Base-by-base conservation (phyloP, 2,888 invertebrate species). In the Mechanitis mazaeus region DNA sequence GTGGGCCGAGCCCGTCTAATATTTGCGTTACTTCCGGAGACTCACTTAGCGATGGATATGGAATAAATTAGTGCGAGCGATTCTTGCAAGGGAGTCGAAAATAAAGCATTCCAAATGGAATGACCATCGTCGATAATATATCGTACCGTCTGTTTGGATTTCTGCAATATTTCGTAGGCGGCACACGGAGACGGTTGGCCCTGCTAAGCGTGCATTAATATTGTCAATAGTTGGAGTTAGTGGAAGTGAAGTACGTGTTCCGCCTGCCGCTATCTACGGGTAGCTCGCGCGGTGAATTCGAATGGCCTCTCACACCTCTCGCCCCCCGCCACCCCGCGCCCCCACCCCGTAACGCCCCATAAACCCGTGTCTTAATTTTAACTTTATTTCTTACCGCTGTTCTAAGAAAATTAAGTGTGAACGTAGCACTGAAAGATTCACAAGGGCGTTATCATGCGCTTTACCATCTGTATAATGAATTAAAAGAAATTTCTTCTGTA, bases 171-270 rank as follows among this genome's bases (percentile, higher is more conserved):
- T 83, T 69, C 58, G 82, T 78, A 85, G 79, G 82, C 84, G 71
- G 69, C 78, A 79, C 87, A 85, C 84, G 85, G 66, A 77, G 76
- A 70, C 81, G 81, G 80, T 86, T 83, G 83, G 85, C 83, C 83
- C 82, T 83, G 84, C 83, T 88, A 87, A 88, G 85, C 87, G 87
- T 88, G 87, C 88, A 88, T 89, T 88, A 88, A 88, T 89, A 88
- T 88, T 89, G 89, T 90, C 89, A 90, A 89, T 90, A 90, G 89
- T 89, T 87, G 85, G 87, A 88, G 88, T 89, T 89, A 87, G 87
- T 88, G 84, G 88, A 88, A 90, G 87, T 87, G 86, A 86, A 86
- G 88, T 87, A 90, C 89, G 89, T 90, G 89, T 87, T 84, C 87
- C 87, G 88, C 87, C 86, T 88, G 88, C 87, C 85, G 86, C 87